Evolutionary conservation across 1,140 invertebrate species (phyloP), one percentile per base, ranked within the genome.

Genomic region (Dufourea novaeangliae): DNA sequence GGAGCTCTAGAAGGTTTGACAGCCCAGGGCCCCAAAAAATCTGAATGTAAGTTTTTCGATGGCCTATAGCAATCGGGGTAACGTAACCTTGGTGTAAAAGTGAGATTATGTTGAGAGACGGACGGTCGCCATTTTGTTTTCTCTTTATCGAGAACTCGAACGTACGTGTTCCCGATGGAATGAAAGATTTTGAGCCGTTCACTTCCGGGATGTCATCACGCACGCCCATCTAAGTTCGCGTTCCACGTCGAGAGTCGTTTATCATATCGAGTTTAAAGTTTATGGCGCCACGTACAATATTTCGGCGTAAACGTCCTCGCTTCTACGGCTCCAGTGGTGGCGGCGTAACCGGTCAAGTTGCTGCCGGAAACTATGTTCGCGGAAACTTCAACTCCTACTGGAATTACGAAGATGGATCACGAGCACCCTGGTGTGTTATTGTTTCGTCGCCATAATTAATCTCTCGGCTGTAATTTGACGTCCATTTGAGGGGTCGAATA

Each of bases 321-420:
- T 27, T n/a, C n/a, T n/a, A n/a, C n/a, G n/a, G n/a, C n/a, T n/a
- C n/a, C n/a, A n/a, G n/a, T n/a, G n/a, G n/a, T n/a, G 10, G 34
- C n/a, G 20, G 10, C 37, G 17, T 54, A 6, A 29, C 14, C 57
- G 41, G 37, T 54, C 41, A 44, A 52, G 39, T 67, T 46, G 17
- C 32, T 52, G 29, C 34, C 34, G 32, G 12, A 12, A 61, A 64
- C 22, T 32, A n/a, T 3, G 27, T 37, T 12, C 46, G 14, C 50
- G 3, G 22, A 25, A 41, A 11, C 46, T 50, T 70, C 14, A n/a
- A 41, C 11, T 81, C 62, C 66, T 56, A 20, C 39, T 52, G 56
- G 56, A 63, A n/a, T 39, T 59, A 68, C 52, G 44, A 32, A 39
- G 81, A 83, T 82, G 62, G 79, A 83, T 83, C 81, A 83, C 81